These are phyloP conservation scores for Bursaphelenchus okinawaensis DNA, from an alignment of 2,888 invertebrate genomes.

Conservation along the genomic window DNA sequence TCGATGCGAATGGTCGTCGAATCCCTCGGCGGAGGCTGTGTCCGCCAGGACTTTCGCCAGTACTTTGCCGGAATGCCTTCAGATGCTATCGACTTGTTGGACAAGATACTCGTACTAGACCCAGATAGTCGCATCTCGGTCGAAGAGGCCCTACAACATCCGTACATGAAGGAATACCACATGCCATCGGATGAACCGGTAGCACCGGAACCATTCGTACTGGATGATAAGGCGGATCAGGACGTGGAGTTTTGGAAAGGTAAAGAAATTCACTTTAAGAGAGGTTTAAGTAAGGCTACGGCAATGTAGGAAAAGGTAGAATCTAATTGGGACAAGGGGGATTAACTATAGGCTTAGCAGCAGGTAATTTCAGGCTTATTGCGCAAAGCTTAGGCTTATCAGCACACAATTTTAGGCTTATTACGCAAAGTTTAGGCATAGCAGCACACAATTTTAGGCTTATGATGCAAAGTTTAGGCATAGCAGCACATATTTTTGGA, in stretches of 20 bases:
- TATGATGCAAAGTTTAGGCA: too few relatives aligned
- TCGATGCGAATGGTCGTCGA: slow-evolving; percentile 40
- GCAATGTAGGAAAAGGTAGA: too few relatives aligned
- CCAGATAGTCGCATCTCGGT: slow-evolving; percentile 52
- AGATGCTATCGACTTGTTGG: slow-evolving; percentile 44
- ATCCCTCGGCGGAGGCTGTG: slow-evolving; percentile 20
- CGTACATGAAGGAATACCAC: slow-evolving; percentile 38
- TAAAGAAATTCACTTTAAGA: too few relatives aligned
- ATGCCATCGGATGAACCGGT: slow-evolving; percentile 45
- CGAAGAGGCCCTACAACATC: slow-evolving; percentile 44
- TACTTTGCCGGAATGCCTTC: slow-evolving; percentile 25
- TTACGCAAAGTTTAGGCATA: too few relatives aligned
- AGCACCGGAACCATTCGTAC: slow-evolving; percentile 37
- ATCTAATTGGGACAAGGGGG: too few relatives aligned
- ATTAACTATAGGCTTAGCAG: too few relatives aligned
- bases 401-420: too few relatives aligned
- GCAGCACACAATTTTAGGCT: too few relatives aligned
- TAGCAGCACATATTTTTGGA: too few relatives aligned
- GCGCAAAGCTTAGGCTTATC: too few relatives aligned
- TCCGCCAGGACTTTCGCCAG: slow-evolving; percentile 25
- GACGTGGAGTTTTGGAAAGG: slow-evolving; percentile 40
- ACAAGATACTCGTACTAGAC: slow-evolving; percentile 49
- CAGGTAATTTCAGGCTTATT: too few relatives aligned
- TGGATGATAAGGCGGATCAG: slow-evolving; percentile 35
- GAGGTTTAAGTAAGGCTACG: too few relatives aligned